Evolutionary conservation across 30 jellyfish, hydroid and myxozoan genomes (phyloP).

Genomic region (Rhopilema esculentum): DNA sequence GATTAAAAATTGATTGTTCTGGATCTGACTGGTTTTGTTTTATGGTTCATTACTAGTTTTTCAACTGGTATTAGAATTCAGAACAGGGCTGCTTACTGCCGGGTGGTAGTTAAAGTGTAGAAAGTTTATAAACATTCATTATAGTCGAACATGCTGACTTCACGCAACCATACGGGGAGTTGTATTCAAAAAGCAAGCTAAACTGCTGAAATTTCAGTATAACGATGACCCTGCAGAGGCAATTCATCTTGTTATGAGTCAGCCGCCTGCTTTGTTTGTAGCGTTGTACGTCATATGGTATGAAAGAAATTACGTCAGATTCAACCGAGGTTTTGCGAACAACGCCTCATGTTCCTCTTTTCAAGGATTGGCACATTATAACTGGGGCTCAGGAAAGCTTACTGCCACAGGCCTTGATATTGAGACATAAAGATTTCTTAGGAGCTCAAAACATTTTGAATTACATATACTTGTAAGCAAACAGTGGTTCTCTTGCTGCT

Average conservation of each 20-base stretch:
- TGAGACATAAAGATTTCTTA: too few relatives aligned
- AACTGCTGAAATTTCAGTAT: not conserved
- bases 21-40: not conserved
- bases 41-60: not conserved
- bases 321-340: too few relatives aligned
- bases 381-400: too few relatives aligned
- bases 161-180: not conserved
- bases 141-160: not conserved
- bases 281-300: too few relatives aligned
- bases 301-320: too few relatives aligned
- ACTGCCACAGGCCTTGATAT: too few relatives aligned
- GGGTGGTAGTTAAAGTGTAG: not conserved
- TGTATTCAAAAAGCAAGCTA: not conserved
- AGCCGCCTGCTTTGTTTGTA: too few relatives aligned
- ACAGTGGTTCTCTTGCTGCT: too few relatives aligned
- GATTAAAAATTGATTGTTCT: not conserved
- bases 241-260: not conserved
- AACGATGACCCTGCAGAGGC: not conserved
- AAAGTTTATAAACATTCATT: not conserved
- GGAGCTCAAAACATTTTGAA: too few relatives aligned
- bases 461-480: too few relatives aligned
- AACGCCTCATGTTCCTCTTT: too few relatives aligned
- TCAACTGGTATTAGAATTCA: not conserved
- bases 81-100: not conserved
- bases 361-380: too few relatives aligned